These are phyloP conservation scores for Oryctes rhinoceros DNA, from an alignment of 1,140 invertebrate species.

Conservation along the genomic window DNA sequence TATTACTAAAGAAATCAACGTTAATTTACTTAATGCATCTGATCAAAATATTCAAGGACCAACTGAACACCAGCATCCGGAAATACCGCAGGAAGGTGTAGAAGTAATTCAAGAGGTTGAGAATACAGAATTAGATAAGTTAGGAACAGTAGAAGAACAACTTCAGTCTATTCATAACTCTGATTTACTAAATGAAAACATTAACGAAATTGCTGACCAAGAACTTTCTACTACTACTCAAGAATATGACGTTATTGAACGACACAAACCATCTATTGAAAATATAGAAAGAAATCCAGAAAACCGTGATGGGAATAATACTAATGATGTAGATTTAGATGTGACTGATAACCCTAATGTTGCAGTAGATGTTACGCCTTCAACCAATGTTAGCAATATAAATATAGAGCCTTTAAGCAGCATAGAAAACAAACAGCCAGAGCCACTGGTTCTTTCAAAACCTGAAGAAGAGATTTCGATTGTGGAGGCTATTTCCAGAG, in stretches of 20 bases:
- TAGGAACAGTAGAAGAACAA: not conserved
- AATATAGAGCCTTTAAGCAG: not conserved
- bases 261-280: not conserved
- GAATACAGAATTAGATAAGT: not conserved
- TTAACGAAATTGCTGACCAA: not conserved
- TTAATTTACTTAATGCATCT: not conserved
- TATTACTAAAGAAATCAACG: not conserved
- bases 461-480: not conserved
- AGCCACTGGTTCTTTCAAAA: not conserved
- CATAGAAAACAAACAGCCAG: not conserved
- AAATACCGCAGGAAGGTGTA: not conserved
- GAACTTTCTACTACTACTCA: not conserved
- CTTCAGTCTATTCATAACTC: not conserved
- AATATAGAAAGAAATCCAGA: not conserved
- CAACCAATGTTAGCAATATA: not conserved
- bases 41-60: not conserved
- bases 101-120: not conserved
- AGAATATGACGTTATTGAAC: not conserved
- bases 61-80: not conserved
- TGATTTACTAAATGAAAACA: not conserved
- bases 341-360: not conserved
- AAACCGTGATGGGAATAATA: not conserved
- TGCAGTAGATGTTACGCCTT: not conserved
- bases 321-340: not conserved
- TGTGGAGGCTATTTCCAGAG: slow-evolving; percentile 29